Evolutionary conservation across 2,113 vertebrate species (phyloP), one percentile per base, ranked within the genome.

Genomic region (Trematocara stigmaticum): DNA sequence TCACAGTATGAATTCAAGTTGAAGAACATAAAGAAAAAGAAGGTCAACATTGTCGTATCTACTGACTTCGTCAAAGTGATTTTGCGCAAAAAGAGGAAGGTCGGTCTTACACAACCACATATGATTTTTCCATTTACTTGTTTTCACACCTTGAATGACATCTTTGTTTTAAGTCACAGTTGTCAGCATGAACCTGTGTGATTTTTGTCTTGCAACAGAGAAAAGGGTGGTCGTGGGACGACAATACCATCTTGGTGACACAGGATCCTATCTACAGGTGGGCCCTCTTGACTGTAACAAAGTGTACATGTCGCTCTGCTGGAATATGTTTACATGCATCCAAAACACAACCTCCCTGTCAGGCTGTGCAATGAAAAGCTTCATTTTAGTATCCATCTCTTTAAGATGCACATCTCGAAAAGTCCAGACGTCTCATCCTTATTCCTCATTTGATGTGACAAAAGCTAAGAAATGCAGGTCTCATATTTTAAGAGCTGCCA

Each of bases 21-120:
- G 94, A 99, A 99, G 96, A 99, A 98, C 85, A 98, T 99, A 61
- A 99, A 99, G 97, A 99, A 99, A 93, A 99, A 98, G 96, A 99
- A 99, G 90, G 98, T 99, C 92, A 98, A 95, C 91, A 97, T 99
- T 6, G 96, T 99, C 0, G 97, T 99, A 5, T 98, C 98, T 0
- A 97, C 99, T 15, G 98, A 99, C 1, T 97, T 92, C 0, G 97
- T 99, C 95, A 97, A 97, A 92, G 98, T 99, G 69, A 94, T 98
- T 86, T 87, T 99, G 94, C 98, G 97, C 92, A 98, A 98, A 93
- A 99, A 98, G 94, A 98, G 97, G 90, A 99, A 98, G 98, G 98
- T 98, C 88, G 90, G 96, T 38, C 13, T 26, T 6, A 3, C n/a
- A 16, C 11, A 23, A 13, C 23, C 5, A 29, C 34, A n/a, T 6